Conservation (phyloP, 2,797 vertebrate species). For the Falco novaeseelandiae region DNA sequence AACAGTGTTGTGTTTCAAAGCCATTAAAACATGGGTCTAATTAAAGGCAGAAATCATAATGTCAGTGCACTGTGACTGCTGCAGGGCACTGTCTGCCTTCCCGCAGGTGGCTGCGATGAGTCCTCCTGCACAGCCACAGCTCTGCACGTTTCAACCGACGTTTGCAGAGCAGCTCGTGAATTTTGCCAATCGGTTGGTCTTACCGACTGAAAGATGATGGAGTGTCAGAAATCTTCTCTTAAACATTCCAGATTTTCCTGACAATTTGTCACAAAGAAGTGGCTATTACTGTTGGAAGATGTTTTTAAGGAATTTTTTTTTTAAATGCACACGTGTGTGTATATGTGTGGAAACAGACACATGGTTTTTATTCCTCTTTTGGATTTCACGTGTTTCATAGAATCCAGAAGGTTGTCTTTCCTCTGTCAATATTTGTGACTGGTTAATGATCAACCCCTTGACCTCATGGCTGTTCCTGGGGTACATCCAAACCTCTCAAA, state of each 20-base stretch:
- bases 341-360: background rate
- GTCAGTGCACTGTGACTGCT: background rate
- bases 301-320: background rate
- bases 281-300: background rate
- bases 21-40: background rate
- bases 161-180: background rate
- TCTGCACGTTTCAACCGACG: background rate
- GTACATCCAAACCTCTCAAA: background rate
- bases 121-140: background rate
- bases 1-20: background rate
- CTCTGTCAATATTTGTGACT: conserved; percentile 73
- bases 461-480: conserved; percentile 24
- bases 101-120: background rate
- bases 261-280: background rate
- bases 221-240: background rate
- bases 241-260: background rate
- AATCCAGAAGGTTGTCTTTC: background rate
- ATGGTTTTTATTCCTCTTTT: background rate
- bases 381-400: background rate
- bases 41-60: background rate
- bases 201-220: background rate
- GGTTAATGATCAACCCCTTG: conserved; percentile 68
- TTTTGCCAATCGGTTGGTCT: background rate
- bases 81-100: background rate
- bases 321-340: background rate